These are phyloP conservation scores for Prunella fulvescens DNA, from an alignment of 2,113 vertebrate species.

Conservation along the genomic window DNA sequence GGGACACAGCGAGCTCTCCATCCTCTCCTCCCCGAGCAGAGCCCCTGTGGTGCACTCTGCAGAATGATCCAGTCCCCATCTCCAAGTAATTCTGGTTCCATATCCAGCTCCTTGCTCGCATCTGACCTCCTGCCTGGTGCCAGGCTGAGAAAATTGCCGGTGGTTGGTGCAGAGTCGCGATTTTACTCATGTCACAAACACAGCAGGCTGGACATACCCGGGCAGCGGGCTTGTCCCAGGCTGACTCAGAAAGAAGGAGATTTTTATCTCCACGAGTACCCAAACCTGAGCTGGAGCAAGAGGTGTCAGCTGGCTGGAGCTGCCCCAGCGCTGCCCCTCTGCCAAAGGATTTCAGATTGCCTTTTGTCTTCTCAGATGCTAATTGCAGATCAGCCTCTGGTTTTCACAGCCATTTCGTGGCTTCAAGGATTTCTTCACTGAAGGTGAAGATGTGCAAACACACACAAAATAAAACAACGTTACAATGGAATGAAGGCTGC, in stretches of 20 bases:
- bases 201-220: not conserved
- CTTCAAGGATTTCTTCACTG: not conserved
- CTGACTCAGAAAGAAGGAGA: not conserved
- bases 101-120: not conserved
- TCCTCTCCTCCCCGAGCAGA: not conserved
- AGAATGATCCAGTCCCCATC: accelerated
- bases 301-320: not conserved
- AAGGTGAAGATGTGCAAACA: not conserved
- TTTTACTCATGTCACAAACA: not conserved
- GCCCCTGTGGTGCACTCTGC: accelerated
- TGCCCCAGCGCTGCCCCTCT: not conserved
- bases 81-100: not conserved
- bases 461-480: not conserved
- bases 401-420: not conserved
- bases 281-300: not conserved
- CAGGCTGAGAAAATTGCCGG: not conserved
- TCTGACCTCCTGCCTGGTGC: not conserved
- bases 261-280: not conserved
- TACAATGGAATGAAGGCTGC: not conserved
- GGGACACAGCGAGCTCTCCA: not conserved
- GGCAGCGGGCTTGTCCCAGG: not conserved
- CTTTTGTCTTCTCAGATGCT: not conserved
- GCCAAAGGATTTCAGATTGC: not conserved
- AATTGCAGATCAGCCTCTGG: not conserved
- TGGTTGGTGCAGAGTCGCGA: accelerated